phyloP scores from a whole-genome alignment of 2,113 vertebrate genomes.

The Ptilorrhoa leucosticta region DNA sequence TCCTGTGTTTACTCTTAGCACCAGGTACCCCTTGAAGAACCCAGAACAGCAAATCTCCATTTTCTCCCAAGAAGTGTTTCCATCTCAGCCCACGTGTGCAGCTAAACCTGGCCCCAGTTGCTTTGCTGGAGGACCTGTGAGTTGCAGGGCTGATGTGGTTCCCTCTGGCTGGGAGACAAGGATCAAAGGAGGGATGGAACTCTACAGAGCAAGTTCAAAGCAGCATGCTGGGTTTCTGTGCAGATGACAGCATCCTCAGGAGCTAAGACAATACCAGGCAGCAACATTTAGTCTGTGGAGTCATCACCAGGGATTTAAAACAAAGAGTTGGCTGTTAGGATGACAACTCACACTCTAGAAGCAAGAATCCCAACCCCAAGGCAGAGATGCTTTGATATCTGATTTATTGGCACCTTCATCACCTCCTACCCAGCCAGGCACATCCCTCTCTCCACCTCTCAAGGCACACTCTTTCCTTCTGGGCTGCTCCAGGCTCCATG shows the following conservation, averaged over 20 bases:
- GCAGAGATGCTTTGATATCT: neutral
- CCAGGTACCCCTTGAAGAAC: rapidly evolving
- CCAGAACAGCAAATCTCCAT: neutral
- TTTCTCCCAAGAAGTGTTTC: neutral
- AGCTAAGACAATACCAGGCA: neutral
- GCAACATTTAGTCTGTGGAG: neutral
- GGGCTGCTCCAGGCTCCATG: too few relatives aligned
- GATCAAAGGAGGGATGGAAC: neutral
- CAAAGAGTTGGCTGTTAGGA: neutral
- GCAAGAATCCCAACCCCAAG: neutral
- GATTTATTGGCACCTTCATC: neutral
- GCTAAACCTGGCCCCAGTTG: neutral
- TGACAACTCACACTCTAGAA: neutral
- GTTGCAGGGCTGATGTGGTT: neutral
- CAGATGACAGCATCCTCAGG: neutral
- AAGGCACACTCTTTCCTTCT: neutral
- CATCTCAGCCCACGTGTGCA: neutral
- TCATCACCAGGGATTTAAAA: neutral
- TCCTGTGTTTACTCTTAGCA: neutral
- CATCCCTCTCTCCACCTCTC: neutral
- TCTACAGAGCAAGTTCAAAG: neutral
- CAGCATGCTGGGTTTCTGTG: neutral
- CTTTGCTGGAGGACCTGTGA: neutral
- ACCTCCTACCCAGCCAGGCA: neutral
- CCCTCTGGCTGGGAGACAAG: neutral